Conservation (phyloP, 2,113 vertebrate genomes). For the Pterocles orientalis region DNA sequence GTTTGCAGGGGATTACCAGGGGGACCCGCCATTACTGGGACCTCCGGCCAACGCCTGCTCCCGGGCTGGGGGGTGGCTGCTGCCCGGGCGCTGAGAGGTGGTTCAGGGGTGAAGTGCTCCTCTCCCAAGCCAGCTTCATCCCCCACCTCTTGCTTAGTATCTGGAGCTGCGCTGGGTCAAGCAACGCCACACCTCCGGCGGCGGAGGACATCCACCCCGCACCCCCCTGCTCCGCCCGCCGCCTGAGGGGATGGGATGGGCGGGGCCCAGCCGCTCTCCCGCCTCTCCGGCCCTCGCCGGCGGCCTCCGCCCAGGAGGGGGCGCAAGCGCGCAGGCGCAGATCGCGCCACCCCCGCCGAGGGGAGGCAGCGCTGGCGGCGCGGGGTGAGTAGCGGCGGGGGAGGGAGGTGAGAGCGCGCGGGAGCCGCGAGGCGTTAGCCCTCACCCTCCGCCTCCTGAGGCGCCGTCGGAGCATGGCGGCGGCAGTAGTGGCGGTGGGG, state of each 20-base stretch:
- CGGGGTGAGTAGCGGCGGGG: background rate
- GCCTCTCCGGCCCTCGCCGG: no score
- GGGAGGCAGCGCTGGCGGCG: accelerated
- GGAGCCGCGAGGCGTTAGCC: accelerated
- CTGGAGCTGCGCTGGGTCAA: no score
- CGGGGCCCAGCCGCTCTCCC: accelerated
- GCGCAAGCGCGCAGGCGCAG: background rate
- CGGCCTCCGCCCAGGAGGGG: background rate
- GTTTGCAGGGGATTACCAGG: background rate
- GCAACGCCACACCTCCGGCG: accelerated
- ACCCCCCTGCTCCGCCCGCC: background rate
- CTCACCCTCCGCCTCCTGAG: accelerated
- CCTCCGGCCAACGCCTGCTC: no score
- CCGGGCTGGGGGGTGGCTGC: no score
- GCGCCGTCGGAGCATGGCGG: no score
- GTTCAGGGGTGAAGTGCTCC: no score
- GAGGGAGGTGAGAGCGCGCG: accelerated
- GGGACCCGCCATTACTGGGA: background rate
- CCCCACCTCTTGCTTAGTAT: background rate
- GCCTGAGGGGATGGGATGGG: no score
- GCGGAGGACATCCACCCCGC: accelerated
- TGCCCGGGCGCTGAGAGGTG: no score
- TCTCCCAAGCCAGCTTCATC: no score
- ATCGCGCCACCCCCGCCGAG: no score
- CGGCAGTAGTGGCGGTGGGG: no score